Percentiles rank a stretch among this genome's conserved stretches.
Evolutionary conservation across 2,888 invertebrate genomes (phyloP).

Genomic region (Myopa tessellatipennis): DNA sequence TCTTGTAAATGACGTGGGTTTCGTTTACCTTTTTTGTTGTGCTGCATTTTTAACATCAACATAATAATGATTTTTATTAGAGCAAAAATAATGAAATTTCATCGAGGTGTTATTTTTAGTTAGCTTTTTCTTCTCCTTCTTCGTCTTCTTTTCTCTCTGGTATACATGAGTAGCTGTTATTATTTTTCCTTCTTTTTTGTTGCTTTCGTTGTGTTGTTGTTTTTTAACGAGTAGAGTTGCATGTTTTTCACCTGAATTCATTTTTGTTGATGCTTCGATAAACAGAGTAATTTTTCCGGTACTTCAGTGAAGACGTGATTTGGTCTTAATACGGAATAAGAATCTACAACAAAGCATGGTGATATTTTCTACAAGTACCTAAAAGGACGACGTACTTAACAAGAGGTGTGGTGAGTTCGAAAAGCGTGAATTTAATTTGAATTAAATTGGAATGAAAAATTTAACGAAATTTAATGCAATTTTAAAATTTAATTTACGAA

Average conservation of each 20-base stretch:
- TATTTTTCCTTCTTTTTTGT: not conserved
- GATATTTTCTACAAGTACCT: too few relatives aligned
- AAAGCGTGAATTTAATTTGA: too few relatives aligned
- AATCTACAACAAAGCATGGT: not conserved
- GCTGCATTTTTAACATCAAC: slow-evolving; percentile 45
- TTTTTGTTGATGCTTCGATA: not conserved
- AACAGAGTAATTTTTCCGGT: not conserved
- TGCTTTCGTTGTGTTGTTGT: not conserved
- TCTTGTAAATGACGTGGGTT: not conserved
- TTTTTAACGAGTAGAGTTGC: not conserved
- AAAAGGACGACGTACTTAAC: too few relatives aligned
- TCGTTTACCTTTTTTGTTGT: not conserved
- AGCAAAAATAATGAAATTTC: slow-evolving; percentile 55
- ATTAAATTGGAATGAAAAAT: too few relatives aligned
- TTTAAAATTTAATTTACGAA: too few relatives aligned
- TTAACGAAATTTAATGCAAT: too few relatives aligned
- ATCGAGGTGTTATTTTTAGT: slow-evolving; percentile 41
- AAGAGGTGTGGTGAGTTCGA: too few relatives aligned
- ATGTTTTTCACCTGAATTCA: not conserved
- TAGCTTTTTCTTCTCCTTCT: not conserved
- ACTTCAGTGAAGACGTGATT: slow-evolving; percentile 15
- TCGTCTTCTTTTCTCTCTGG: not conserved
- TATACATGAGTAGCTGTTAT: not conserved
- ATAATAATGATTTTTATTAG: slow-evolving; percentile 53
- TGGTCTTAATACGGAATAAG: not conserved